Percentiles rank a stretch among this genome's conserved stretches.
Conservation (phyloP, 2,797 vertebrate genomes). For the Smutsia gigantea region DNA sequence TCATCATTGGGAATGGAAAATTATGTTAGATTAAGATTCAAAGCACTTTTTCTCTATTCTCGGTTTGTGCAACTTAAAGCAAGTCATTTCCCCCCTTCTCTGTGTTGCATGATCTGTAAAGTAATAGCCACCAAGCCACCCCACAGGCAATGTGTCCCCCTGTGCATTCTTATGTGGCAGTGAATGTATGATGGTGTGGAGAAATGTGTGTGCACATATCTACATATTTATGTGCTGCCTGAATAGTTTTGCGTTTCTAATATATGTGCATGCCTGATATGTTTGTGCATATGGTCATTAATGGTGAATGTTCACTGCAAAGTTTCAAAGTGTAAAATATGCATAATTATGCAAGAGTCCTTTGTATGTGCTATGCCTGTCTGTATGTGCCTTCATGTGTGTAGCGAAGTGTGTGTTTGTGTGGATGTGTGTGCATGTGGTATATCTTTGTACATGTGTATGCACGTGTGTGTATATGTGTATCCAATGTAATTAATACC, state of each 20-base stretch:
- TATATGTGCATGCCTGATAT: background rate
- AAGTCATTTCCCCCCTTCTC: background rate
- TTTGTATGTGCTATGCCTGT: background rate
- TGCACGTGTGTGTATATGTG: background rate
- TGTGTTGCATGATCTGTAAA: background rate
- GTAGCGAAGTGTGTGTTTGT: background rate
- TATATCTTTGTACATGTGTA: no score
- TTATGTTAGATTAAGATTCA: background rate
- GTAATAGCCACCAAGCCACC: background rate
- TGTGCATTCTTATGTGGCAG: background rate
- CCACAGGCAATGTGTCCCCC: background rate
- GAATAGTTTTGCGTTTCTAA: background rate
- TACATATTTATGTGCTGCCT: background rate
- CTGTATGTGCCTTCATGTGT: background rate
- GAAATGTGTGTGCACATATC: rapidly evolving
- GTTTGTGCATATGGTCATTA: background rate
- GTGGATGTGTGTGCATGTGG: background rate
- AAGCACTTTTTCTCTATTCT: background rate
- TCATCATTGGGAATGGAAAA: no score
- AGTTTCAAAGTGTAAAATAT: background rate
- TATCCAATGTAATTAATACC: background rate
- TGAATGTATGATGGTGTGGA: background rate
- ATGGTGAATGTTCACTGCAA: background rate
- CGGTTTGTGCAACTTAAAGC: background rate
- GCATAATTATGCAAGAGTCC: background rate